Base-by-base conservation (phyloP, 2,888 invertebrate species). In the Pyrochroa serraticornis region DNA sequence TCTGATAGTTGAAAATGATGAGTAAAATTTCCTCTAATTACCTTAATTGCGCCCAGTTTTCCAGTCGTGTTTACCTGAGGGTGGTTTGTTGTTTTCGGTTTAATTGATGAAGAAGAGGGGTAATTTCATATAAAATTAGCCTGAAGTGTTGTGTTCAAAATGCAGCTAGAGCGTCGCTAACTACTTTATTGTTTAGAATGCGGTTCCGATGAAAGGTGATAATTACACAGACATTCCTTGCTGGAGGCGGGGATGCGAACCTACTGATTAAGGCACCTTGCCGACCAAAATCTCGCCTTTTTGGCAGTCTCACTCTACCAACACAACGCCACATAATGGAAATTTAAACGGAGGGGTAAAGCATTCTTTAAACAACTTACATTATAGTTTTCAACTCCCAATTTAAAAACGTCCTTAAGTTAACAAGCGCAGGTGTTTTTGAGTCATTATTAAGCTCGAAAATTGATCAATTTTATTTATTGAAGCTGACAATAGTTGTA, bases 161-260 rank as follows among this genome's bases (percentile, higher is more conserved):
- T 59, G 51, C 41, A 48, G 42, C 58, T 38, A 48, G 56, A 47
- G 53, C 51, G 54, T 49, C 57, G 50, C 61, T 63, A 60, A 63
- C 64, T 62, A 60, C 64, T 60, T 65, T 59, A 63, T 67, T 67
- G 65, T 58, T 55, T 57, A 57, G 54, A 60, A 57, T 55, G 57
- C 63, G 62, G 62, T 47, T 51, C 50, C 61, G 64, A 62, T 64
- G 65, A 67, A 65, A 67, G 64, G 62, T 67, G 67, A 65, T 67
- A 65, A 67, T 67, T 67, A 67, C 61, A 53, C 51, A 51, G 64
- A 53, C 57, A 64, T 65, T 58, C 61, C 56, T 59, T 47, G 63
- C 65, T 63, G 49, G 47, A 58, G 67, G 67, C 65, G 59, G 56
- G n/a, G 55, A 54, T 51, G 63, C 61, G 54, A 65, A 62, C 65